These are phyloP conservation scores for Dolichotis patagonum DNA, from an alignment of 2,113 vertebrate species.

Conservation along the genomic window DNA sequence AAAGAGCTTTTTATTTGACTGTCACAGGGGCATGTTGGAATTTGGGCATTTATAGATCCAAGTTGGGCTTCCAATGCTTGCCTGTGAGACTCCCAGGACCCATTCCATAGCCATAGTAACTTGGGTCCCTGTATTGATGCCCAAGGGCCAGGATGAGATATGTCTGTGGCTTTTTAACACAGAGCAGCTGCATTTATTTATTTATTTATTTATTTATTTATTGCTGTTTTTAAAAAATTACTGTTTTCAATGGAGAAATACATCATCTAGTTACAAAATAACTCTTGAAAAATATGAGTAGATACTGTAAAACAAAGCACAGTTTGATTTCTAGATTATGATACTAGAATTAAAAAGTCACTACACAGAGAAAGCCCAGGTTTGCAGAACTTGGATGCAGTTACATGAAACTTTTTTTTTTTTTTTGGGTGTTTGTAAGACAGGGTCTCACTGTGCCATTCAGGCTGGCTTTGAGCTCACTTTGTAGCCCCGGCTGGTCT, in stretches of 20 bases:
- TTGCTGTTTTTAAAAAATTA: slow-evolving; percentile 71
- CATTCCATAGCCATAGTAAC: background rate
- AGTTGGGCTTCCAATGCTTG: background rate
- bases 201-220: slow-evolving; percentile 53
- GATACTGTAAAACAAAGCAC: slow-evolving; percentile 94
- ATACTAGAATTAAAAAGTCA: slow-evolving; percentile 92
- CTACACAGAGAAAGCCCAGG: slow-evolving; percentile 90
- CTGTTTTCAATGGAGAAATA: slow-evolving; percentile 94
- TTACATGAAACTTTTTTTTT: slow-evolving; percentile 87
- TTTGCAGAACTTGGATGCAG: slow-evolving; percentile 90
- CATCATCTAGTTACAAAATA: slow-evolving; percentile 95
- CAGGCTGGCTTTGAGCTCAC: too few species aligned
- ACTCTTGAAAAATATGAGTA: slow-evolving; percentile 94
- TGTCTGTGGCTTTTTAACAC: background rate
- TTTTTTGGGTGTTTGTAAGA: too few species aligned
- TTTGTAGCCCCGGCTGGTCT: too few species aligned
- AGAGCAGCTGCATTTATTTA: slow-evolving; percentile 85
- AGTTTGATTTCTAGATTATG: slow-evolving; percentile 92
- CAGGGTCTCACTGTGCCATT: too few species aligned
- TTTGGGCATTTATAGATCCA: background rate
- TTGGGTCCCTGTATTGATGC: background rate
- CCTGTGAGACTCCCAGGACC: background rate
- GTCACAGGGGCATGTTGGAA: background rate
- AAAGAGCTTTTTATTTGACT: background rate
- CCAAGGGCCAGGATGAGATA: background rate